Evolutionary conservation across 1,140 invertebrate species (phyloP).

Genomic region (Halesus radiatus): DNA sequence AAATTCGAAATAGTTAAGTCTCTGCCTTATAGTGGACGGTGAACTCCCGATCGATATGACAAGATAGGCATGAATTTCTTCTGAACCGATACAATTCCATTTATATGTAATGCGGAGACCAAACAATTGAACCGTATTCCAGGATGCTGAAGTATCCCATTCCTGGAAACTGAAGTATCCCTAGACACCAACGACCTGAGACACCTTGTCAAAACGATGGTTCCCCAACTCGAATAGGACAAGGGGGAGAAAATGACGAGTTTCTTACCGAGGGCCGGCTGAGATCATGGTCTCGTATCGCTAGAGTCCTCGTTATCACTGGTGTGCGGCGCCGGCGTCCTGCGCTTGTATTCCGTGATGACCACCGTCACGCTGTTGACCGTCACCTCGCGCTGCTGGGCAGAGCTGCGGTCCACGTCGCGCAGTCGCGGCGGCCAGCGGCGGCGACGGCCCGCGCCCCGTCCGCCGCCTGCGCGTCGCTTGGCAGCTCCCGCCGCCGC

Average conservation of each 20-base stretch:
- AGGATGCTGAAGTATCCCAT: too few species aligned
- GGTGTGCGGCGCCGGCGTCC: constrained; percentile 63
- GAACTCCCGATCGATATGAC: too few species aligned
- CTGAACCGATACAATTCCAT: too few species aligned
- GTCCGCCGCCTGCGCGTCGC: constrained; percentile 51
- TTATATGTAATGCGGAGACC: too few species aligned
- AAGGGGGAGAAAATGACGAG: background rate
- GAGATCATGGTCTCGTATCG: constrained; percentile 61
- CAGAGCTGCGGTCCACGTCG: constrained; percentile 90
- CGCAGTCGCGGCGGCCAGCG: constrained; percentile 85
- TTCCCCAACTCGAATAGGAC: background rate
- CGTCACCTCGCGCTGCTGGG: constrained; percentile 92
- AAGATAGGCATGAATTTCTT: too few species aligned
- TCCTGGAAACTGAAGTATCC: too few species aligned
- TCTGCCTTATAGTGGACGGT: too few species aligned
- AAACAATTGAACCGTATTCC: too few species aligned
- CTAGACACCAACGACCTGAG: too few species aligned
- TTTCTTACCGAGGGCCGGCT: constrained; percentile 19
- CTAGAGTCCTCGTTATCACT: constrained; percentile 68
- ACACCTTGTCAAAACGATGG: background rate
- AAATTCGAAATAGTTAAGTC: too few species aligned
- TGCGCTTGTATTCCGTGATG: constrained; percentile 95
- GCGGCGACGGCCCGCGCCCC: constrained; percentile 54
- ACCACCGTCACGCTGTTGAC: constrained; percentile 97
- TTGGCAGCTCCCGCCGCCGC: constrained; percentile 65